Base-by-base conservation (phyloP, 2,113 vertebrate genomes). In the Sinocyclocheilus anshuiensis region DNA sequence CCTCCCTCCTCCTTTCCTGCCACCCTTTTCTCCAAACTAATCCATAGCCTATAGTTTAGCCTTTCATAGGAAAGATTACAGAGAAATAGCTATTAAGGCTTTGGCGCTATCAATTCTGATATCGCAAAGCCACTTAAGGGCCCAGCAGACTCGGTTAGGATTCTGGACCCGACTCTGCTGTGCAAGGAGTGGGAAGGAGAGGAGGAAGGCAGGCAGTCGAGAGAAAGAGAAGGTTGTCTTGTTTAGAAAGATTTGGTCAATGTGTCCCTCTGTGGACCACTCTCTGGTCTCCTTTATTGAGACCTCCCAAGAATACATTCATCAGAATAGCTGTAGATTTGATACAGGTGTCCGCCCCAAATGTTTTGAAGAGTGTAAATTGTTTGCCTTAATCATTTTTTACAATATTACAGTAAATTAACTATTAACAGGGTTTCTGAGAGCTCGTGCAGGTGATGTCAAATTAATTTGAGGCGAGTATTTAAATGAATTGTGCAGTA, bases 21-120 rank as follows among this genome's bases (percentile, higher is more conserved):
- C 84, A 88, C 88, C 90, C 92, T 59, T 72, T 67, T 29, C 63
- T 84, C 57, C 83, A 91, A 95, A 95, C 94, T 94, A 95, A 95
- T 95, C 95, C 95, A 95, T 95, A 95, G 92, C 90, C 93, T 90
- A 92, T 94, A 95, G 93, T 95, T 95, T 95, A 95, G 94, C 92
- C 93, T 94, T 95, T 95, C 94, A 95, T 95, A 94, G 93, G 93
- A 95, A 95, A 95, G 95, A 95, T 95, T 95, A 95, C 95, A 95
- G 94, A 95, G 94, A 94, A 95, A 95, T 95, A 92, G 94, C 94
- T 94, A 95, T 95, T 95, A 95, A 94, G 92, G 94, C 93, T 94
- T 95, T 95, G 94, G 93, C 87, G 91, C 94, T 95, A 95, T 95
- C 94, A 93, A 92, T 93, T 92, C 93, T 94, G 85, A 92, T 92